phyloP scores from a whole-genome alignment of 2,888 invertebrate genomes.

The Drosophila vallismaia region DNA sequence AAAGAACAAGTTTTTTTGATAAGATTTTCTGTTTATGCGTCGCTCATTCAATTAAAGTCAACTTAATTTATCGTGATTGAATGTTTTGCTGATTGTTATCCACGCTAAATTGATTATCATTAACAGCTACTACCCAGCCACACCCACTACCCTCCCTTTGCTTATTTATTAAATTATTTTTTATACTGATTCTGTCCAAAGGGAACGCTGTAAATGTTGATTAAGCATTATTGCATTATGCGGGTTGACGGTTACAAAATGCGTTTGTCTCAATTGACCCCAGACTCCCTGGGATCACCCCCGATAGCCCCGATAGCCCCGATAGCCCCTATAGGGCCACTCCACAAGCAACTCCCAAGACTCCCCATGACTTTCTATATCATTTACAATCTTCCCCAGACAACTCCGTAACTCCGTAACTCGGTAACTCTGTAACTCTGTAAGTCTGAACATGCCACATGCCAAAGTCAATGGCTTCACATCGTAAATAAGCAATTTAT shows the following conservation, averaged over 20 bases:
- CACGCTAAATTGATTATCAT: conserved; percentile 71
- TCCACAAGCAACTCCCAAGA: background rate
- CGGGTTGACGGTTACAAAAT: conserved; percentile 67
- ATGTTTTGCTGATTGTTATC: conserved; percentile 76
- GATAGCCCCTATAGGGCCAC: background rate
- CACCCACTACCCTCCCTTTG: background rate
- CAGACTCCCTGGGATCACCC: conserved; percentile 20
- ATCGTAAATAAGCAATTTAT: background rate
- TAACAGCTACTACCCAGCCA: conserved; percentile 34
- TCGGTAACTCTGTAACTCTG: no score
- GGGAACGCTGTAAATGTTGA: conserved; percentile 58
- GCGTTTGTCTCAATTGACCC: conserved; percentile 71
- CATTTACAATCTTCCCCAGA: background rate
- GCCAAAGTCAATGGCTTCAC: background rate
- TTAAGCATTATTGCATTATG: conserved; percentile 73
- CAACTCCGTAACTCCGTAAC: no score
- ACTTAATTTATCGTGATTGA: conserved; percentile 83
- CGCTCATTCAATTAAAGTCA: conserved; percentile 83
- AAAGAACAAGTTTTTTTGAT: no score
- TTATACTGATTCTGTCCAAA: background rate
- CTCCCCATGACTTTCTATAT: background rate
- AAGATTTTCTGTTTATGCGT: conserved; percentile 30
- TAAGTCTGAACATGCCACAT: background rate
- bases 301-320: background rate
- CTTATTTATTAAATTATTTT: background rate